A percentile compares a stretch with the other conserved stretches of the same genome.
Conservation (phyloP, 2,113 vertebrate genomes). For the Taxidea taxus region DNA sequence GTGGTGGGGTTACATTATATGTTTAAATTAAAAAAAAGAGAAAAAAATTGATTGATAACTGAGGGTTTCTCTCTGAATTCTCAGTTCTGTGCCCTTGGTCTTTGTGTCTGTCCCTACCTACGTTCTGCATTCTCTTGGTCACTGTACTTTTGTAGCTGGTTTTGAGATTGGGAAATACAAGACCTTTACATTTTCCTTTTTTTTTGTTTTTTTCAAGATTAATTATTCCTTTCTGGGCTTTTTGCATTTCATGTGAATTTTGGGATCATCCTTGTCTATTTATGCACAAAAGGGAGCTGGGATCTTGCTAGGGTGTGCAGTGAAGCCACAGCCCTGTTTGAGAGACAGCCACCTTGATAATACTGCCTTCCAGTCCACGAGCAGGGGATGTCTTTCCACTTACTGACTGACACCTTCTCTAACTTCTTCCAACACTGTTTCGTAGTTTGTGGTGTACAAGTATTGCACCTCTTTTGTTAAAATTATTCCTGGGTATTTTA, state of each 20-base stretch:
- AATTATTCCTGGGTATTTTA: neutral
- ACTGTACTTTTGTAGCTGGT: neutral
- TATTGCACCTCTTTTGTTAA: neutral
- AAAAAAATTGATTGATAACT: neutral
- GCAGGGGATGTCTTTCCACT: neutral
- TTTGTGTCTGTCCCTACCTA: neutral
- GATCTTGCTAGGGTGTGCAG: neutral
- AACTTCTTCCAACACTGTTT: neutral
- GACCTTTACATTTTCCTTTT: neutral
- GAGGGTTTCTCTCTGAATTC: neutral
- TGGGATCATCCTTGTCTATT: neutral
- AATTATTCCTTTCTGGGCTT: neutral
- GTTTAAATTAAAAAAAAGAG: no score
- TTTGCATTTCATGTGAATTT: neutral
- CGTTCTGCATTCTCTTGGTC: neutral
- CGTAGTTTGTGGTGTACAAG: neutral
- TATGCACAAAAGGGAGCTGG: neutral
- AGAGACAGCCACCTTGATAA: neutral
- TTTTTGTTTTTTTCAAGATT: neutral
- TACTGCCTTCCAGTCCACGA: neutral
- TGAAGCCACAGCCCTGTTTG: neutral
- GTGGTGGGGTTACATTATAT: no score
- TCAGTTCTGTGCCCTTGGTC: neutral
- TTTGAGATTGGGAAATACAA: no score
- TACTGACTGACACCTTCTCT: neutral